Base-by-base conservation (phyloP, 2,888 invertebrate genomes). In the Panopea generosa region DNA sequence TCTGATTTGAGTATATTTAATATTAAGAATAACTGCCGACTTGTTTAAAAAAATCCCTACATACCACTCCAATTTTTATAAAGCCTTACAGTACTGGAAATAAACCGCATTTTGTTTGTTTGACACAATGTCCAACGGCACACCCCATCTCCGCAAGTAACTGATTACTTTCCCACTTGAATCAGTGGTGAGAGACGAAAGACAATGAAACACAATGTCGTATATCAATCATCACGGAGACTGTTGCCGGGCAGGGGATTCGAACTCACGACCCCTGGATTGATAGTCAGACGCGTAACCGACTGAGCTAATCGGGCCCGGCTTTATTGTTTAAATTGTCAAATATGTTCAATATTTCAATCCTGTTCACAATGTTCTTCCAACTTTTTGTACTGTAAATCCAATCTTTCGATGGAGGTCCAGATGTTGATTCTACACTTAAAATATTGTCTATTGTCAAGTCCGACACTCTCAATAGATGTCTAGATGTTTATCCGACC, bases 21-120 rank as follows among this genome's bases (percentile, higher is more conserved):
- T 40, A 40, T 40, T 40, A 40, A 40, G 40, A 40, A 40, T 40
- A 40, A 40, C 40, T 40, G 40, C 40, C 40, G 40, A 40, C 40
- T 40, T 40, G 7, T 40, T 40, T 40, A 40, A 40, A 40, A 40
- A 16, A 40, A 40, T 40, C 40, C 40, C 40, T 40, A 40, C 40
- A 40, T 40, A 16, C 40, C 40, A 7, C 16, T 40, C 40, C 40
- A 11, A 40, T 40, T 40, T 40, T 40, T 16, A 40, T 40, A 40
- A 40, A 40, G 40, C 40, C 7, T 40, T 40, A 40, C 40, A 11
- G 40, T 40, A 40, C 7, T 16, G 16, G 40, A 16, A 40, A 40
- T 40, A 40, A 40, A 7, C 40, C 40, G 40, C 7, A 7, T 40
- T 40, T 40, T 40, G 40, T 40, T 40, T 40, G 16, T n/a, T n/a